Evolutionary conservation across 2,888 invertebrate species (phyloP), one percentile per base, ranked within the genome.

Genomic region (Neoaliturus tenellus): DNA sequence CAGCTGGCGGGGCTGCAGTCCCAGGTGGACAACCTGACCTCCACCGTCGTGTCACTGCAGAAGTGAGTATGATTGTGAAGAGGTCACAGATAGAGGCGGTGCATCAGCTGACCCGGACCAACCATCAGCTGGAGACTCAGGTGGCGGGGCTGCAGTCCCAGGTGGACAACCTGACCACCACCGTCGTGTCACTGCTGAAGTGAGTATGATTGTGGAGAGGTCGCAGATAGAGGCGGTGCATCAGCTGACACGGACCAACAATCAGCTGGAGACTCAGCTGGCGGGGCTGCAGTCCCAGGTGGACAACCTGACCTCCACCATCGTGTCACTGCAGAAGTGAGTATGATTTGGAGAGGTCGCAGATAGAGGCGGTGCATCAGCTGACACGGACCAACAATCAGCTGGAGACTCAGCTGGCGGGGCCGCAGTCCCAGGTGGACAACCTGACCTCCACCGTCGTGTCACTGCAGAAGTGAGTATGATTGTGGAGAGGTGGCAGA

Each of bases 11-110:
- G 90, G 90, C 91, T 93, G 0, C 94, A 93, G 88, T 94, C 94
- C 86, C 93, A 93, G 82, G 90, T 95, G 31, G 96, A 96, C 87
- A 96, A 95, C 0, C 90, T 93, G 0, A 95, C 95, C 84, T 93
- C 93, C 17, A 95, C 96, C 17, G 92, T 96, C 25, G 96, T 96
- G 48, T 94, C 94, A 0, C 94, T 95, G 8, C 95, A 95, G 88
- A 92, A 90, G 90, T 91, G 48, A 25, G 75, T 75, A n/a, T n/a
- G n/a, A n/a, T n/a, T n/a, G 93, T 97, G 84, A 99, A 99, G 89
- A 94, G 98, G 82, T 95, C 94, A 84, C 98, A 98, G 91, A 97
- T 97, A 85, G 97, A 98, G 90, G 97, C 97, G 0, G 97, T 99
- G 25, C 95, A 96, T 90, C 94, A 97, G 82, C 92, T 98, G 87